These are phyloP conservation scores for Lateolabrax maculatus DNA, from an alignment of 2,797 vertebrate genomes.

Conservation along the genomic window DNA sequence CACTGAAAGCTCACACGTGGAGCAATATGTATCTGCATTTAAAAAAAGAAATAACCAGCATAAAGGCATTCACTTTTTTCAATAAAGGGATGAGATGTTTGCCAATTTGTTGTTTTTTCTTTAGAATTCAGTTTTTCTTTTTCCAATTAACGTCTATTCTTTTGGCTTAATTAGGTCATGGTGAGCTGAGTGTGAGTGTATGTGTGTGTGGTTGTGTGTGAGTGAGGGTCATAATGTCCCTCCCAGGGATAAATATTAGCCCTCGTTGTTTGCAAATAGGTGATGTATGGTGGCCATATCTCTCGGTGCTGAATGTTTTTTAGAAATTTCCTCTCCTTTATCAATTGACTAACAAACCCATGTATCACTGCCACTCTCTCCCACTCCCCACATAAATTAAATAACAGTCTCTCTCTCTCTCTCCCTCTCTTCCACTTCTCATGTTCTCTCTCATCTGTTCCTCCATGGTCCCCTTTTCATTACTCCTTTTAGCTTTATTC, in stretches of 20 bases:
- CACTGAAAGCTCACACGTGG: constrained; percentile 54
- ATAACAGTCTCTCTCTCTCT: constrained; percentile 65
- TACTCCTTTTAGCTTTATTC: constrained; percentile 59
- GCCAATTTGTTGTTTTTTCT: constrained; percentile 44
- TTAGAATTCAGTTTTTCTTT: constrained; percentile 47
- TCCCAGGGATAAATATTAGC: constrained; percentile 90
- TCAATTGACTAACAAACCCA: constrained; percentile 97
- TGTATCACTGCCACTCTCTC: constrained; percentile 97
- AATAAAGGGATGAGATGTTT: constrained; percentile 54
- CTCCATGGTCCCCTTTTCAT: constrained; percentile 57
- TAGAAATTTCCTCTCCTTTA: constrained; percentile 98
- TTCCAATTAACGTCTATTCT: constrained; percentile 78
- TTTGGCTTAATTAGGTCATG: constrained; percentile 84
- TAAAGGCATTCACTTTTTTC: constrained; percentile 43
- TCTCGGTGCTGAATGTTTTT: constrained; percentile 95
- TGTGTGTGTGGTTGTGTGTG: constrained; percentile 37
- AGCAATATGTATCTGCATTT: constrained; percentile 45
- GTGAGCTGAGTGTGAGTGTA: constrained; percentile 52
- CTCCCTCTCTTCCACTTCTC: constrained; percentile 33
- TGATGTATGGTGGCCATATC: constrained; percentile 96
- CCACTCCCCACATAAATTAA: constrained; percentile 95
- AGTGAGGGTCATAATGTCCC: constrained; percentile 81
- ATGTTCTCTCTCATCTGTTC: constrained; percentile 56
- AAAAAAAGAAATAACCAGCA: constrained; percentile 17
- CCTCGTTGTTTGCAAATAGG: constrained; percentile 90